These are phyloP conservation scores for Drosophila rufa DNA, from an alignment of 1,140 invertebrate genomes.

Conservation along the genomic window DNA sequence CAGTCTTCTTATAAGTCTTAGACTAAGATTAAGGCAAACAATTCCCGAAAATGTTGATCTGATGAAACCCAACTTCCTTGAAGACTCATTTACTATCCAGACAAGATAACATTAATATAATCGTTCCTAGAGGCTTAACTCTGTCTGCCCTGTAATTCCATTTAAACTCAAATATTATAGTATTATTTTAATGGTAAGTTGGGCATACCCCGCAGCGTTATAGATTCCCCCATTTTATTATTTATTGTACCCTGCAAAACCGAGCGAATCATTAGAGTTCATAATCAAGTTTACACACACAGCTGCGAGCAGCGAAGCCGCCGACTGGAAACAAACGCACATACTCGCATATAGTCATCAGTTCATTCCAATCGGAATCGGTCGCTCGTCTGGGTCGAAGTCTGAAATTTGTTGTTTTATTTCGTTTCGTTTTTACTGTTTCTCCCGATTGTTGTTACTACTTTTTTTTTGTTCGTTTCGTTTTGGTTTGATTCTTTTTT, in stretches of 20 bases:
- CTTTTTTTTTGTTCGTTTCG: constrained; percentile 15
- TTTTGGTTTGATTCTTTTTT: constrained; percentile 1
- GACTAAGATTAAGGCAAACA: not conserved
- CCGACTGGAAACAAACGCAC: constrained; percentile 7
- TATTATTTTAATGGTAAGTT: not conserved
- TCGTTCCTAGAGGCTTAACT: not conserved
- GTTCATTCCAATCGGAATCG: constrained; percentile 64
- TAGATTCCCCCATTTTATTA: not conserved
- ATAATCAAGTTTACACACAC: constrained; percentile 48
- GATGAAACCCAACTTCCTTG: not conserved
- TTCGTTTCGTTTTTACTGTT: constrained; percentile 57
- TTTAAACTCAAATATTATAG: constrained; percentile 1
- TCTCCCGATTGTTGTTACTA: constrained; percentile 49
- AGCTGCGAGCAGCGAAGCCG: not conserved
- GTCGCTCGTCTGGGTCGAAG: constrained; percentile 75
- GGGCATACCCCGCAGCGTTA: constrained; percentile 17
- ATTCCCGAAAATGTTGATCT: not conserved
- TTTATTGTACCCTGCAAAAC: constrained; percentile 14
- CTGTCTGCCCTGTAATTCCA: not conserved
- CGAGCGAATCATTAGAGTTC: constrained; percentile 53
- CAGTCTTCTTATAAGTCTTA: not conserved
- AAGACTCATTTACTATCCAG: constrained; percentile 3
- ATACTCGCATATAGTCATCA: constrained; percentile 34
- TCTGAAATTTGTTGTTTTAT: constrained; percentile 59
- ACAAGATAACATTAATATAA: not conserved